Evolutionary conservation across 2,888 invertebrate species (phyloP).

Genomic region (Diaprepes abbreviatus): DNA sequence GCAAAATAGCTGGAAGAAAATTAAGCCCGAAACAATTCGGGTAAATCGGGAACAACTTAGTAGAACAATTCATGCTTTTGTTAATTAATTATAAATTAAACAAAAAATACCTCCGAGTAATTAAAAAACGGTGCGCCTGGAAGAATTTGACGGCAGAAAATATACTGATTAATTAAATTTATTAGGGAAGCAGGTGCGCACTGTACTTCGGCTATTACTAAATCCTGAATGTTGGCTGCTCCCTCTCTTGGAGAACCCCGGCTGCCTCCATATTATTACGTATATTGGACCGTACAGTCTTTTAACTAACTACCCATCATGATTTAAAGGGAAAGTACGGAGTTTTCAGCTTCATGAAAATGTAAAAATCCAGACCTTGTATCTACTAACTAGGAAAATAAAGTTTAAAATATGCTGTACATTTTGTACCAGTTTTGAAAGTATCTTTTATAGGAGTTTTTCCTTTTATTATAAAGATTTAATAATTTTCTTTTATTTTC

Average conservation of each 20-base stretch:
- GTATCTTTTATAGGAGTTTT: neutral
- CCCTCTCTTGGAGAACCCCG: constrained; percentile 45
- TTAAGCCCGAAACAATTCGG: constrained; percentile 19
- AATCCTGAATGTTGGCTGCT: constrained; percentile 44
- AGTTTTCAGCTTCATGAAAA: constrained; percentile 42
- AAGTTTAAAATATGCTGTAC: constrained; percentile 16
- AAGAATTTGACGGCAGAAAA: constrained; percentile 50
- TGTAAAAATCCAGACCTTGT: constrained; percentile 38
- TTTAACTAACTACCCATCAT: constrained; percentile 33
- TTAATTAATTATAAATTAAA: constrained; percentile 41
- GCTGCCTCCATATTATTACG: constrained; percentile 44
- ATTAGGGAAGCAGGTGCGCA: constrained; percentile 49
- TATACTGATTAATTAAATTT: constrained; percentile 52
- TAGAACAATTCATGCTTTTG: constrained; percentile 24
- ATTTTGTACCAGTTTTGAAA: neutral
- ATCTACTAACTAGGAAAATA: constrained; percentile 33
- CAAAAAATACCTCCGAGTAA: constrained; percentile 42
- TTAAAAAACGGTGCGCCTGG: constrained; percentile 43
- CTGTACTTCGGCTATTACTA: constrained; percentile 49
- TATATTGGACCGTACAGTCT: constrained; percentile 39
- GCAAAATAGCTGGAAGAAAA: constrained; percentile 18
- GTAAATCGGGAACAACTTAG: constrained; percentile 21
- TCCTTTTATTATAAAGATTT: no score
- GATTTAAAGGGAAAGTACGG: constrained; percentile 40
- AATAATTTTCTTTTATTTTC: no score